Evolutionary conservation across 1,140 invertebrate genomes (phyloP).

Genomic region (Aculops lycopersici): DNA sequence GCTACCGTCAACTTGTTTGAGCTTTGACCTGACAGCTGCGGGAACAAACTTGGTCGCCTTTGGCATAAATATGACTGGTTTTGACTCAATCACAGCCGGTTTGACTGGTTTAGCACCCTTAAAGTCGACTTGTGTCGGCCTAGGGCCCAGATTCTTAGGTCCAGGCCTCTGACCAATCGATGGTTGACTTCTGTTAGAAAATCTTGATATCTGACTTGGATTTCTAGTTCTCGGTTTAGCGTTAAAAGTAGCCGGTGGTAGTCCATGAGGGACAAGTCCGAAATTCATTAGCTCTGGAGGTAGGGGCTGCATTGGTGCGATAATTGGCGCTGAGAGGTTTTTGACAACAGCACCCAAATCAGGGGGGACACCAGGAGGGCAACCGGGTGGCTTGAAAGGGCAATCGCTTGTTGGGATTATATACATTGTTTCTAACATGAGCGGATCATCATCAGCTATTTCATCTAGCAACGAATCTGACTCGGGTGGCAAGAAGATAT

Average conservation of each 20-base stretch:
- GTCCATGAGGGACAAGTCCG: too few relatives aligned
- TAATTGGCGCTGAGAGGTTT: too few relatives aligned
- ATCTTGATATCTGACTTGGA: too few relatives aligned
- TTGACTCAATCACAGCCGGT: not conserved
- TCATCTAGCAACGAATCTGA: constrained; percentile 29
- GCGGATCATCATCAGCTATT: constrained; percentile 2
- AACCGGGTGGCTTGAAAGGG: not conserved
- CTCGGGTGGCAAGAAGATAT: constrained; percentile 56
- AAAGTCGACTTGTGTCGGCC: not conserved
- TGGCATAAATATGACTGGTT: not conserved
- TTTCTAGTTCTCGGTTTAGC: too few relatives aligned
- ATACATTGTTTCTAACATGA: not conserved
- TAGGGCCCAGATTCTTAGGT: not conserved
- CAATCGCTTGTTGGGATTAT: not conserved
- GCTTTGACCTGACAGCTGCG: not conserved
- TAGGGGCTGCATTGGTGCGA: too few relatives aligned
- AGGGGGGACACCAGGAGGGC: not conserved
- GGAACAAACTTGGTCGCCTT: not conserved
- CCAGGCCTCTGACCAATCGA: not conserved
- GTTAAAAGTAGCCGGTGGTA: too few relatives aligned
- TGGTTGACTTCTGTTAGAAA: too few relatives aligned
- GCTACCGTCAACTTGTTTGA: too few relatives aligned
- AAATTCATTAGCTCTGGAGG: too few relatives aligned
- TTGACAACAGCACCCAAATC: too few relatives aligned
- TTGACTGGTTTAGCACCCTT: not conserved